A percentile compares a stretch with the other conserved stretches of the same genome.
These are phyloP conservation scores for Leuctra nigra DNA, from an alignment of 2,888 invertebrate species.

Conservation along the genomic window DNA sequence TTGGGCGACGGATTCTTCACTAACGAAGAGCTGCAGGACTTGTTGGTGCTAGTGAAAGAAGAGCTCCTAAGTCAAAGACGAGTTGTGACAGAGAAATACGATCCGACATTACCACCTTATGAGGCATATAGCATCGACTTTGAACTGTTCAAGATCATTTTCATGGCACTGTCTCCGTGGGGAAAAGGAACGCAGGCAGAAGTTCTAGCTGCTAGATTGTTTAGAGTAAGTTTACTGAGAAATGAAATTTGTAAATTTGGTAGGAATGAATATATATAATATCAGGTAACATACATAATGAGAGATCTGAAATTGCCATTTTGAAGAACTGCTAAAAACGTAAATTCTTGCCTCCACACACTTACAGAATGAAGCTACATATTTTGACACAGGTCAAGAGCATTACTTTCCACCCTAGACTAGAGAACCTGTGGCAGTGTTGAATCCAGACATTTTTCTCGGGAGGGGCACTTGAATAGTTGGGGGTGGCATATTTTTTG, in stretches of 20 bases:
- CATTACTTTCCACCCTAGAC: no score
- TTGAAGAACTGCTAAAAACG: no score
- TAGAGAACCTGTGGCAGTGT: no score
- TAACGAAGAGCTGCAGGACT: slow-evolving; percentile 55
- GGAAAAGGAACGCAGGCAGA: slow-evolving; percentile 74
- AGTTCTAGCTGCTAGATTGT: slow-evolving; percentile 77
- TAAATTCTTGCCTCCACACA: no score
- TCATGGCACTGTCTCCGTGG: slow-evolving; percentile 87
- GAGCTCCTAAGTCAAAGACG: slow-evolving; percentile 66
- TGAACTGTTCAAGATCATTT: slow-evolving; percentile 81
- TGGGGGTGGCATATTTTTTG: no score
- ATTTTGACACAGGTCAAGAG: no score
- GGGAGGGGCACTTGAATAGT: no score
- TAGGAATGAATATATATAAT: neutral
- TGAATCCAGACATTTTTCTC: no score
- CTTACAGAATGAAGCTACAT: no score
- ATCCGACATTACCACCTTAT: slow-evolving; percentile 73
- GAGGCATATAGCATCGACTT: slow-evolving; percentile 84
- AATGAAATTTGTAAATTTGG: neutral
- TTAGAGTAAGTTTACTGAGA: slow-evolving; percentile 64
- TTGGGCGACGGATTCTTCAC: slow-evolving; percentile 60
- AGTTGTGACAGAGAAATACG: slow-evolving; percentile 54
- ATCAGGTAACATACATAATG: neutral
- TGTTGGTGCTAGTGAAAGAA: slow-evolving; percentile 59
- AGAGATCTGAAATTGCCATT: neutral